A percentile compares a stretch with the other conserved stretches of the same genome.
These are phyloP conservation scores for Conchocele bisecta DNA, from an alignment of 2,888 invertebrate genomes.

Conservation along the genomic window DNA sequence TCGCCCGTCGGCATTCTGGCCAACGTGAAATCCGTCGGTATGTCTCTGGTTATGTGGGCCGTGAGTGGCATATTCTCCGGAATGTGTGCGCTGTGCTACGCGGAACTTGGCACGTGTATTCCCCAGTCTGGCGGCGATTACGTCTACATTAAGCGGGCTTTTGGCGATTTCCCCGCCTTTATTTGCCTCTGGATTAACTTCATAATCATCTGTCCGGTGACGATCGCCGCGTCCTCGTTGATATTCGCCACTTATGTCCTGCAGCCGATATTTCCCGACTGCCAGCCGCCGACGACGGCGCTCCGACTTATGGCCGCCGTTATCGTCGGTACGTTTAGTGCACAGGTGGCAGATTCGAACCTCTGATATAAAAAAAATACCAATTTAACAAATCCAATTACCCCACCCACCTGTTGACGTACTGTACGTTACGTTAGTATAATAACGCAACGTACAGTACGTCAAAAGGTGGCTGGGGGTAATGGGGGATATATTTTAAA, in stretches of 20 bases:
- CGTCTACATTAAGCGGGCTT: constrained; percentile 84
- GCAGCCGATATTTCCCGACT: constrained; percentile 76
- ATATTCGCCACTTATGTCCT: constrained; percentile 80
- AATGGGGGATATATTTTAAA: too few relatives aligned
- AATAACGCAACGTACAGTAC: too few relatives aligned
- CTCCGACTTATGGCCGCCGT: constrained; percentile 73
- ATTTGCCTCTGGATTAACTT: constrained; percentile 80
- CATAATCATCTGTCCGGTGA: constrained; percentile 78
- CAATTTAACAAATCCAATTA: too few relatives aligned
- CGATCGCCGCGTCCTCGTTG: constrained; percentile 79
- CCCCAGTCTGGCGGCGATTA: constrained; percentile 85
- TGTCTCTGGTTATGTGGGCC: constrained; percentile 94
- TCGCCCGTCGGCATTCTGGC: constrained; percentile 95
- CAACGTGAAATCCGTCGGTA: constrained; percentile 88
- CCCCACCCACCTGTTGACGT: too few relatives aligned
- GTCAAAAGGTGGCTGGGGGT: too few relatives aligned
- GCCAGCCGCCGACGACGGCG: constrained; percentile 73
- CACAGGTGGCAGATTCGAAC: too few relatives aligned
- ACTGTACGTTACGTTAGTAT: too few relatives aligned
- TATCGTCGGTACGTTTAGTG: constrained; percentile 74
- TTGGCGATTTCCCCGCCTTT: constrained; percentile 80
- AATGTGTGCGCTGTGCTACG: constrained; percentile 94
- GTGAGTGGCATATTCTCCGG: constrained; percentile 90
- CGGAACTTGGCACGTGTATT: constrained; percentile 94
- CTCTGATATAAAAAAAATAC: too few relatives aligned